A percentile compares a stretch with the other conserved stretches of the same genome.
These are phyloP conservation scores for Potorous gilbertii DNA, from an alignment of 2,797 vertebrate genomes.

Conservation along the genomic window DNA sequence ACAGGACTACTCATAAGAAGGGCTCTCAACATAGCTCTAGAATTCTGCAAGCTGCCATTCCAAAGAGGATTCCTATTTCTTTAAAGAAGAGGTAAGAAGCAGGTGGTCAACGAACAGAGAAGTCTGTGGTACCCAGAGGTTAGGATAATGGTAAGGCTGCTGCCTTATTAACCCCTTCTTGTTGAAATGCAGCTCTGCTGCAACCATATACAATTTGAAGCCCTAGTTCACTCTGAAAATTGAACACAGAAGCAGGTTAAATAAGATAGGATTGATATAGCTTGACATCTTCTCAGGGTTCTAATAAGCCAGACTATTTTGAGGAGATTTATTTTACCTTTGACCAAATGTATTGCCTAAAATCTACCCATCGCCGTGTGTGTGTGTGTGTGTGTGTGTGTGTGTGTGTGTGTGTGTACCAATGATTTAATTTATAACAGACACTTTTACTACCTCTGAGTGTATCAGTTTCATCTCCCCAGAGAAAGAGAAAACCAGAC, in stretches of 20 bases:
- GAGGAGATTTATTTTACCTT: slow-evolving; percentile 73
- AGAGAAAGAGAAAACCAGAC: slow-evolving; percentile 91
- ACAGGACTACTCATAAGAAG: slow-evolving; percentile 26
- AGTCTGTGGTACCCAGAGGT: background rate
- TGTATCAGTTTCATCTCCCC: slow-evolving; percentile 92
- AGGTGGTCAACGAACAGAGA: background rate
- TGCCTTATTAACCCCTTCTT: background rate
- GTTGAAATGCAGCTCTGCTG: slow-evolving; percentile 23
- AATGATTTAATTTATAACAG: slow-evolving; percentile 95
- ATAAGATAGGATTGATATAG: slow-evolving; percentile 68
- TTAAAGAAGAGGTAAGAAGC: slow-evolving; percentile 52
- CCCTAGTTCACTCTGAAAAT: slow-evolving; percentile 52
- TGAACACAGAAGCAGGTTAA: slow-evolving; percentile 51
- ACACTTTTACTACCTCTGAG: slow-evolving; percentile 93
- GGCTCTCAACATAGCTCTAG: slow-evolving; percentile 37
- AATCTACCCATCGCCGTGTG: slow-evolving; percentile 87
- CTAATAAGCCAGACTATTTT: slow-evolving; percentile 77
- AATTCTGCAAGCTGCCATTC: background rate
- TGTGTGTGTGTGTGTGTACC: slow-evolving; percentile 92
- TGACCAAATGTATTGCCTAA: slow-evolving; percentile 81
- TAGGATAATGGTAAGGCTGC: background rate
- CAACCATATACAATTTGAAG: slow-evolving; percentile 33
- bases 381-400: slow-evolving; percentile 86
- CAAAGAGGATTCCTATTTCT: slow-evolving; percentile 37
- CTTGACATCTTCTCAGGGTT: slow-evolving; percentile 73